phyloP scores from a whole-genome alignment of 2,888 invertebrate species.

The Stegophylla sp. region DNA sequence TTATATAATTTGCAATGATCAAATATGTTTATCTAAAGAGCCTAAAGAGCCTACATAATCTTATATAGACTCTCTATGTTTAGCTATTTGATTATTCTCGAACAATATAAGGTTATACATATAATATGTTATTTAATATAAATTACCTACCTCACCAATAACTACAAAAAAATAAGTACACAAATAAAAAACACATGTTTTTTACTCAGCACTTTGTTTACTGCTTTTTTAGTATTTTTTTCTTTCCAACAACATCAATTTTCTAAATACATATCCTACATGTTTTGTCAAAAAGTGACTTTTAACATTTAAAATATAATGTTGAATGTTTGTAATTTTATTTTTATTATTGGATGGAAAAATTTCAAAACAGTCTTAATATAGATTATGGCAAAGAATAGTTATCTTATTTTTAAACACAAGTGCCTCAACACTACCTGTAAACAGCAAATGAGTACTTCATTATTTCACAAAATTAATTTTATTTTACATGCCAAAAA shows the following conservation, averaged over 20 bases:
- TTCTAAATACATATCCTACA: neutral
- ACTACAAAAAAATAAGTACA: neutral
- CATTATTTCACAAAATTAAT: neutral
- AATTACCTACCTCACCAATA: neutral
- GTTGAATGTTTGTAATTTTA: conserved; percentile 34
- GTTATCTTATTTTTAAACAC: conserved; percentile 39
- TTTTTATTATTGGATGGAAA: conserved; percentile 36
- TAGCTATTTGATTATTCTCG: neutral
- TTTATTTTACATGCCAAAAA: conserved; percentile 6
- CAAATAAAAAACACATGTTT: neutral
- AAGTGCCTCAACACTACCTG: conserved; percentile 23
- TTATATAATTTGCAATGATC: too few relatives aligned
- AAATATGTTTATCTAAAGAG: too few relatives aligned
- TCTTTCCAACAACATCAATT: neutral
- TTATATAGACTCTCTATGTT: too few relatives aligned
- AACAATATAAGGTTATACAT: neutral
- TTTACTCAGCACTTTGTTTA: too few relatives aligned
- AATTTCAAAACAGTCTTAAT: conserved; percentile 44
- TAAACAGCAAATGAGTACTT: neutral
- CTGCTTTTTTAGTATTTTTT: neutral
- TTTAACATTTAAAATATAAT: conserved; percentile 11
- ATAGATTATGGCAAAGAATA: conserved; percentile 45
- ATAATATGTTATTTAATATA: neutral
- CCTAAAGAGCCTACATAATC: too few relatives aligned
- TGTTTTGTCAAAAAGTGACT: conserved; percentile 15